Evolutionary conservation across 2,888 invertebrate genomes (phyloP), one percentile per base, ranked within the genome.

Genomic region (Dicranocentrus wangi): DNA sequence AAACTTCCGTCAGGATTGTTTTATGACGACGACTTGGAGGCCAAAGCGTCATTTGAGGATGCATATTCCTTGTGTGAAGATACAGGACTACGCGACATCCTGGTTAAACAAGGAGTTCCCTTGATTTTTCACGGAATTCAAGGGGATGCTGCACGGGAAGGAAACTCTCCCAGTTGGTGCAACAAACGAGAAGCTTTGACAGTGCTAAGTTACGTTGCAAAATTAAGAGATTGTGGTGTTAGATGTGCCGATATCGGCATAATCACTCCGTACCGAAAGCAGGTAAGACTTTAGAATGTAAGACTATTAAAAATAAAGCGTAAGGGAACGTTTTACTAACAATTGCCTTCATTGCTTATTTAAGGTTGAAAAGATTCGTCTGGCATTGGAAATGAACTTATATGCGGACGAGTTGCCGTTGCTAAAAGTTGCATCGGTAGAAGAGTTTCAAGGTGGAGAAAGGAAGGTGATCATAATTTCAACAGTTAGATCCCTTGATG

Each of bases 181-280:
- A 98, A 98, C 90, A 93, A 93, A 0, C 92, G 93, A 83, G 98
- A 98, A 90, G 94, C 93, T 0, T 90, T 92, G 89, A 88, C 91
- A 88, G 91, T 92, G 0, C 91, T 92, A 82, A 89, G 90, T 71
- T 93, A 93, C 87, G 88, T 93, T 10, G 90, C 91, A 85, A 90
- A 92, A 85, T 89, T 97, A 1, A 93, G 93, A 61, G 86, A 87
- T 85, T 89, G 90, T 68, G 92, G 92, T 25, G 87, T 95, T n/a
- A 88, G 87, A 0, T 89, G 91, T 0, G 91, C 92, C 68, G 93
- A 95, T 85, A 92, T 98, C 87, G 98, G 98, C 2, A 93, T 98
- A 76, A 94, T 98, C 82, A 94, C 97, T 13, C 98, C 98, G 0
- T 98, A 98, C 88, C 90, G 93, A 82, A 95, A 95, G 88, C 98